Evolutionary conservation across 2,797 vertebrate genomes (phyloP).

Genomic region (Sus cebifrons): DNA sequence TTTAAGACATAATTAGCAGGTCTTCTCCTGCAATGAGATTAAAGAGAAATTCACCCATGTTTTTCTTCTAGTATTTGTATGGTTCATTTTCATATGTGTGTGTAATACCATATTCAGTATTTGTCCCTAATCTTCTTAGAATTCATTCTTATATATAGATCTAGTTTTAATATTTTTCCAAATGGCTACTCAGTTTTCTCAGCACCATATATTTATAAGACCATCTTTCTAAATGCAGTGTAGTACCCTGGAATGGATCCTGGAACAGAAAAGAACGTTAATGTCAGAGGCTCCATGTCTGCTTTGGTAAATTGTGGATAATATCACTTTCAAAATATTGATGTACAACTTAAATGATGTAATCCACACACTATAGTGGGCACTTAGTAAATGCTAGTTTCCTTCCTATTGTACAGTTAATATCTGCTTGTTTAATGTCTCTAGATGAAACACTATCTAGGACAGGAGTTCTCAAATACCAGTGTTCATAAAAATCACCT

Average conservation of each 20-base stretch:
- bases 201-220: slow-evolving; percentile 24
- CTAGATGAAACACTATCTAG: not conserved
- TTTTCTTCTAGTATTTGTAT: slow-evolving; percentile 31
- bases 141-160: not conserved
- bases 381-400: not conserved
- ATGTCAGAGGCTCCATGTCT: not conserved
- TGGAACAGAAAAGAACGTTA: not conserved
- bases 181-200: slow-evolving; percentile 6
- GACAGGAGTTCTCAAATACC: not conserved
- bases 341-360: slow-evolving; percentile 6
- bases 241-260: not conserved
- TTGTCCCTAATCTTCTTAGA: not conserved
- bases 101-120: not conserved
- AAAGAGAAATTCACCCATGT: not conserved
- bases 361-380: not conserved
- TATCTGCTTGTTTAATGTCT: not conserved
- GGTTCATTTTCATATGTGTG: not conserved
- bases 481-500: not conserved
- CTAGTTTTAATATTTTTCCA: slow-evolving; percentile 35
- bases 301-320: not conserved
- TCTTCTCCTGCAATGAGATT: not conserved
- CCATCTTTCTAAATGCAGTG: not conserved
- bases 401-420: not conserved
- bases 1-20: slow-evolving; percentile 36
- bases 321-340: slow-evolving; percentile 18